phyloP scores from a whole-genome alignment of 2,797 vertebrate genomes.

The Acanthurus lineatus region DNA sequence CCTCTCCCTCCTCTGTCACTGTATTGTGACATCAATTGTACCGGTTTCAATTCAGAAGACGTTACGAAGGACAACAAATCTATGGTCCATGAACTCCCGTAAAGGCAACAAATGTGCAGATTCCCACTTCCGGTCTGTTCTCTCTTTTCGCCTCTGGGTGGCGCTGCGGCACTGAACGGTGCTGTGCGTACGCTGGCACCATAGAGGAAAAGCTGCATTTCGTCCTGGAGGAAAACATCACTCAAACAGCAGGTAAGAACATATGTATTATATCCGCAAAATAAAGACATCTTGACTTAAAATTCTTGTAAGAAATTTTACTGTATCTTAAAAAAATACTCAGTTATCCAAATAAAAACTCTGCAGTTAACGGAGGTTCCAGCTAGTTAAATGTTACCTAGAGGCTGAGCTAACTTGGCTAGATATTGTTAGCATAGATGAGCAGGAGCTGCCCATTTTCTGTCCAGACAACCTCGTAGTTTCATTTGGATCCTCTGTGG shows the following conservation, averaged over 20 bases:
- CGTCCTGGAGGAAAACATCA: conserved; percentile 41
- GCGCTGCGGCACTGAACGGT: conserved; percentile 32
- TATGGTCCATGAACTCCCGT: background rate
- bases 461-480: accelerated
- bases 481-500: background rate
- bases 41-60: background rate
- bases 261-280: background rate
- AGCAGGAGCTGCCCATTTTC: conserved; percentile 3
- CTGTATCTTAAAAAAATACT: background rate
- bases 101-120: conserved; percentile 16
- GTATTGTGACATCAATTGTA: background rate
- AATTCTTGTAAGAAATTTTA: background rate
- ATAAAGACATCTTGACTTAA: accelerated
- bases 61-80: background rate
- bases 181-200: conserved; percentile 12
- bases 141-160: conserved; percentile 14
- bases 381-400: background rate
- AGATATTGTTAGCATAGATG: conserved; percentile 60
- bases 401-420: conserved; percentile 50
- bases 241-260: conserved; percentile 44
- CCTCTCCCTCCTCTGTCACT: conserved; percentile 54
- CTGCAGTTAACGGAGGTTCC: background rate
- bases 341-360: too few relatives aligned
- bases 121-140: conserved; percentile 59
- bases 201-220: conserved; percentile 55